Base-by-base conservation (phyloP, 2,888 invertebrate genomes). In the Brachylomia viminalis region DNA sequence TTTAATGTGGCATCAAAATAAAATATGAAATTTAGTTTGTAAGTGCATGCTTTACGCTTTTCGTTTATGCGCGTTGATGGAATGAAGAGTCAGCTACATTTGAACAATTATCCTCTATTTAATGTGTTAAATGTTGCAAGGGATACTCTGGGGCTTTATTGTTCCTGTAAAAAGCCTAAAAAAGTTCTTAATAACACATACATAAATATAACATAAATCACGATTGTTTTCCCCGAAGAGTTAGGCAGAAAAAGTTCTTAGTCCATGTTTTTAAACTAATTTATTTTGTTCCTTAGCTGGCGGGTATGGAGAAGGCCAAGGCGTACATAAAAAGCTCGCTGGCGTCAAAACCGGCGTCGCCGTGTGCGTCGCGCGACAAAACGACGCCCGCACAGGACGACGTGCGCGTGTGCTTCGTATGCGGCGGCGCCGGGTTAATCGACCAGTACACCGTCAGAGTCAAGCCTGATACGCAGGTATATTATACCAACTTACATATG, bases 351-450 rank as follows among this genome's bases (percentile, higher is more conserved):
- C 93, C 94, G 90, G 92, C 93, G 97, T 90, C 97, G 97, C 90
- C 97, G 90, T 91, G 85, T 67, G 85, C 84, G 85, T 79, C 97
- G 98, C 76, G 97, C 97, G 89, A 91, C 71, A 89, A 87, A 78
- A 80, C 88, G 85, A 86, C 90, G 86, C 84, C 97, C 97, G 86
- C 97, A 84, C 91, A 85, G 96, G 97, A 66, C 97, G 98, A 92
- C 97, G 98, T 88, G 87, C 93, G 90, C 96, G 94, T 96, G 75
- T 98, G 92, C 97, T 98, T 95, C 92, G 96, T 95, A 83, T 98
- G 98, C 94, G 98, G 98, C 82, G 98, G 97, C 85, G 98, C 98
- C 84, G 97, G 97, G 66, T 98, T 98, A 92, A 97, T 97, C 80
- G 97, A 97, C 89, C 97, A 97, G 74, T 97, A 97, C 88, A 97